These are phyloP conservation scores for Incurvaria masculella DNA, from an alignment of 2,888 invertebrate species.

Conservation along the genomic window DNA sequence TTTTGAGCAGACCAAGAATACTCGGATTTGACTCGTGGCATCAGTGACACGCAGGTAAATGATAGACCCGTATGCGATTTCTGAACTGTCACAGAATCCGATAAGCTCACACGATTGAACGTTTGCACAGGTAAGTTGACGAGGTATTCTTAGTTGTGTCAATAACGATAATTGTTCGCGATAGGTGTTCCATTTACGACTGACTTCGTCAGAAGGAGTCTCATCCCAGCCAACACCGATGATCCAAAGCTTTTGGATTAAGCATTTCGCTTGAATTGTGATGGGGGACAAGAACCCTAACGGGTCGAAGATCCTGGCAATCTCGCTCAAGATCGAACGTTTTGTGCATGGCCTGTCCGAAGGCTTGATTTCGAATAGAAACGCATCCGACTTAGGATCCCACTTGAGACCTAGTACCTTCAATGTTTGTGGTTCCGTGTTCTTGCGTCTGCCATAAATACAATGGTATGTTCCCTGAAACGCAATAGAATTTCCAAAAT, in stretches of 20 bases:
- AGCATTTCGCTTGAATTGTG: neutral
- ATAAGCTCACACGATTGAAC: too few relatives aligned
- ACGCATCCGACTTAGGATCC: conserved; percentile 1
- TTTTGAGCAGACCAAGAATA: too few relatives aligned
- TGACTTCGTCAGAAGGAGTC: neutral
- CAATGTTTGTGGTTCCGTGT: neutral
- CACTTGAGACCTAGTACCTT: conserved; percentile 3
- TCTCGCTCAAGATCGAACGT: neutral
- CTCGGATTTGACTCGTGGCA: too few relatives aligned
- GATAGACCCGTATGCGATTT: too few relatives aligned
- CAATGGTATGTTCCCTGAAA: neutral
- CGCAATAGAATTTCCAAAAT: conserved; percentile 1
- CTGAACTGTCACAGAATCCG: too few relatives aligned
- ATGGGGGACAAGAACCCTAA: conserved; percentile 1
- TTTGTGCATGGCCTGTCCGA: neutral
- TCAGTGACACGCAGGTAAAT: too few relatives aligned
- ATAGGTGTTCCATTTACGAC: too few relatives aligned
- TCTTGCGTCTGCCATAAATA: neutral
- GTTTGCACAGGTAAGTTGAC: too few relatives aligned
- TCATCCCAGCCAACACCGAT: conserved; percentile 1
- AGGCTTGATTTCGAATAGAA: neutral
- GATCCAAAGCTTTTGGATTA: neutral
- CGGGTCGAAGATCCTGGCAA: conserved; percentile 1
- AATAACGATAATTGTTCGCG: too few relatives aligned
- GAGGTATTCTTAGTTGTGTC: too few relatives aligned